phyloP scores from a whole-genome alignment of 2,797 vertebrate genomes.

The Otolemur crassicaudatus region DNA sequence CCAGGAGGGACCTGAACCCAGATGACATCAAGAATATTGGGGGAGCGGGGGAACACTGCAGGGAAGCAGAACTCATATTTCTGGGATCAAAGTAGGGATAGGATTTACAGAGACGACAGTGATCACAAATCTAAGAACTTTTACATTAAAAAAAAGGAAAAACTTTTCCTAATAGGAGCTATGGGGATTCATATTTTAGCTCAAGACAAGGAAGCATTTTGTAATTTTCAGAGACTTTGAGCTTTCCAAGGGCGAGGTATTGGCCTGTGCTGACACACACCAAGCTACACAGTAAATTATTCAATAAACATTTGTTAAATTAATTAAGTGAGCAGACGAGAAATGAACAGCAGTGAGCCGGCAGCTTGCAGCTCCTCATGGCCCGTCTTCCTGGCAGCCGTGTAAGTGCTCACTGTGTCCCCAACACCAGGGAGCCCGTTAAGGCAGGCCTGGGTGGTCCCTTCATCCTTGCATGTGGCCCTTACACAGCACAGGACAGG shows the following conservation, averaged over 20 bases:
- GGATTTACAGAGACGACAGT: background rate
- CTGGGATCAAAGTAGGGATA: too few relatives aligned
- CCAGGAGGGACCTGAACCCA: background rate
- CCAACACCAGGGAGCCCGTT: background rate
- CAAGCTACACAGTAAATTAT: background rate
- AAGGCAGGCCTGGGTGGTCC: background rate
- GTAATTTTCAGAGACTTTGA: background rate
- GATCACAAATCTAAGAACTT: background rate
- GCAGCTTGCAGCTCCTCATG: background rate
- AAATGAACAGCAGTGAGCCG: background rate
- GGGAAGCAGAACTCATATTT: background rate
- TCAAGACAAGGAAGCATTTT: background rate
- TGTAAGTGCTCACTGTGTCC: background rate
- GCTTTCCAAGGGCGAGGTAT: background rate
- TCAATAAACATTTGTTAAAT: background rate
- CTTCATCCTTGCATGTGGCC: background rate
- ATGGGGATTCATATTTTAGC: background rate
- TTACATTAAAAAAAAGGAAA: background rate
- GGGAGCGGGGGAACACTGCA: background rate
- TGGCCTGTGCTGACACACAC: background rate
- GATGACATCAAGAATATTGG: background rate
- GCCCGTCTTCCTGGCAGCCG: background rate
- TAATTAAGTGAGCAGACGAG: background rate
- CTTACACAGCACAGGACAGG: background rate
- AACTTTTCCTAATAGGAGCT: background rate